Conservation (phyloP, 2,888 invertebrate genomes). For the Sminthurinus aureus region DNA sequence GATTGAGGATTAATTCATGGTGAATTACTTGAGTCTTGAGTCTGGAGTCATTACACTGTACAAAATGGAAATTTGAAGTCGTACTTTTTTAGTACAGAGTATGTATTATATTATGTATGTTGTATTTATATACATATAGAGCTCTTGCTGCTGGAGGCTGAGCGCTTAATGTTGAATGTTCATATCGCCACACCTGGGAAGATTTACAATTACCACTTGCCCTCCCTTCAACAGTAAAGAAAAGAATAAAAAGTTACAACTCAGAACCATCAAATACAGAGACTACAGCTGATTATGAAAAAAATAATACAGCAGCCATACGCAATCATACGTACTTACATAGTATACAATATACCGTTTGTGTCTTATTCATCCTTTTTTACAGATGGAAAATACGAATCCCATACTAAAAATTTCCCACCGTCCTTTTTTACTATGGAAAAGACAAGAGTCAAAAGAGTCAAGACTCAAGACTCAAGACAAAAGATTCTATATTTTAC, state of each 20-base stretch:
- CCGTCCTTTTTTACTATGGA: not conserved
- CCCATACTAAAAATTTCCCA: not conserved
- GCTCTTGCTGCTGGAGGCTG: no score
- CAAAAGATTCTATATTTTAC: slow-evolving; percentile 8
- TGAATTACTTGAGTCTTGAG: not conserved
- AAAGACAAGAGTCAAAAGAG: no score
- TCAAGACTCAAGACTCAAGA: no score
- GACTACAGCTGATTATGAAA: not conserved
- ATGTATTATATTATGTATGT: no score
- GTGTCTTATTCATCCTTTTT: not conserved
- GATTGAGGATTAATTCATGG: not conserved
- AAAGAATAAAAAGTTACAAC: not conserved
- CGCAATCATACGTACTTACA: no score
- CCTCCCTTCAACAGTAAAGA: no score
- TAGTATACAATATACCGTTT: no score
- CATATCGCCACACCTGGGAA: slow-evolving; percentile 20
- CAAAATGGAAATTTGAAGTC: no score
- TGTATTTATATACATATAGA: no score
- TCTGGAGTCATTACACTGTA: not conserved
- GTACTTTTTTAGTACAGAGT: no score
- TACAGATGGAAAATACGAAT: not conserved
- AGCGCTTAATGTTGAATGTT: no score
- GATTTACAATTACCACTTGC: not conserved
- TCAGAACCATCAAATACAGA: not conserved
- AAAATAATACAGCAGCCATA: no score